phyloP scores from a whole-genome alignment of 2,888 invertebrate species.

The Osmoderma eremita region DNA sequence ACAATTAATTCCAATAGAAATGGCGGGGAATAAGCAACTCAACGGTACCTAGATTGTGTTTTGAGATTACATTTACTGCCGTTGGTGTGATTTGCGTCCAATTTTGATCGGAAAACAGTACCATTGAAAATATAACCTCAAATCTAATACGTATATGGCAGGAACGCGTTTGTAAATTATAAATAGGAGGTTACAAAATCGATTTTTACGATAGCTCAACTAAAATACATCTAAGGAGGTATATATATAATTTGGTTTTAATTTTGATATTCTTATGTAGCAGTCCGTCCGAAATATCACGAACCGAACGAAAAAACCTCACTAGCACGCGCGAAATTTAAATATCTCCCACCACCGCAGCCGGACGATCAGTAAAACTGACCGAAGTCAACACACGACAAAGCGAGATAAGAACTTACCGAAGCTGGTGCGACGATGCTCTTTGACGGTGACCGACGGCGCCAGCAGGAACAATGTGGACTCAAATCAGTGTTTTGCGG shows the following conservation, averaged over 20 bases:
- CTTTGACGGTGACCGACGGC: background rate
- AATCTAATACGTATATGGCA: background rate
- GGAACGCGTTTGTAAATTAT: background rate
- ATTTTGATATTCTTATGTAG: too few species aligned
- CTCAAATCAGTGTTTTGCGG: conserved; percentile 56
- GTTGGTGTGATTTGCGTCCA: too few species aligned
- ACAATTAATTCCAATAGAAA: too few species aligned
- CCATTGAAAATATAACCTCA: conserved; percentile 8
- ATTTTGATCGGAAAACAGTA: too few species aligned
- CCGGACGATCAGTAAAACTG: conserved; percentile 3
- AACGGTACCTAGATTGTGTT: too few species aligned
- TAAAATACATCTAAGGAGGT: background rate
- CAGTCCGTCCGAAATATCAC: too few species aligned
- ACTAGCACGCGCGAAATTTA: conserved; percentile 34
- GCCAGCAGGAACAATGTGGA: conserved; percentile 38
- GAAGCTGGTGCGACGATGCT: conserved; percentile 16
- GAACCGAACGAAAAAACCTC: too few species aligned
- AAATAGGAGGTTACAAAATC: background rate
- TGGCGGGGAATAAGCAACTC: too few species aligned
- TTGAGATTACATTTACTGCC: too few species aligned
- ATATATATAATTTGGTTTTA: too few species aligned
- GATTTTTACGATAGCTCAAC: conserved; percentile 10
- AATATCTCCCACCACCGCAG: conserved; percentile 19
- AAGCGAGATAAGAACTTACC: conserved; percentile 51
- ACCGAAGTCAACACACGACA: conserved; percentile 1